A percentile compares a stretch with the other conserved stretches of the same genome.
phyloP scores from a whole-genome alignment of 2,797 vertebrate genomes.

The Brachyrhaphis roseni region DNA sequence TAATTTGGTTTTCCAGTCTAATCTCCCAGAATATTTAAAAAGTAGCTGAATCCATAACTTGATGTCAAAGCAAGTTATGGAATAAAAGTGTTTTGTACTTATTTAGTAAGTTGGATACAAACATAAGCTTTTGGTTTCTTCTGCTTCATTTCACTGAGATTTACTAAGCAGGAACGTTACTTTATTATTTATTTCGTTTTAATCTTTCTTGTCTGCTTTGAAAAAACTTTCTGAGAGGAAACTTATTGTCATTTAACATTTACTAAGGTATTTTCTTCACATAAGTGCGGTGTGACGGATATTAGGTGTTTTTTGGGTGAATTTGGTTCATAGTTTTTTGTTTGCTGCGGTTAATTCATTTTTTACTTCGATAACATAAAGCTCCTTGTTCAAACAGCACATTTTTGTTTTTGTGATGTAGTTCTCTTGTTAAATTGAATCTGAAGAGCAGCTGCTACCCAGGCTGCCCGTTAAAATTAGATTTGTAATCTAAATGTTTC shows the following conservation, averaged over 20 bases:
- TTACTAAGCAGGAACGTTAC: not conserved
- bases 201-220: not conserved
- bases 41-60: not conserved
- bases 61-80: not conserved
- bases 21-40: not conserved
- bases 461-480: not conserved
- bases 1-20: not conserved
- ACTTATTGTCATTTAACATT: conserved; percentile 4
- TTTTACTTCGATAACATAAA: not conserved
- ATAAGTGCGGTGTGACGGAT: not conserved
- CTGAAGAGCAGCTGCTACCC: conserved; percentile 4
- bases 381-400: not conserved
- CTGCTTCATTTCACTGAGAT: not conserved
- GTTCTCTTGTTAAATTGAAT: not conserved
- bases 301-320: not conserved
- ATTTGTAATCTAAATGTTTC: conserved; percentile 6
- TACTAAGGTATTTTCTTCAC: not conserved
- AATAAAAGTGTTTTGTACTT: not conserved
- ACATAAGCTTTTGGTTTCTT: not conserved
- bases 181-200: not conserved
- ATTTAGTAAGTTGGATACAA: not conserved
- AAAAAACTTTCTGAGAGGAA: not conserved
- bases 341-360: not conserved
- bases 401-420: not conserved
- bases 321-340: not conserved